Conservation (phyloP, 2,797 vertebrate species). For the Sebastes reedi region DNA sequence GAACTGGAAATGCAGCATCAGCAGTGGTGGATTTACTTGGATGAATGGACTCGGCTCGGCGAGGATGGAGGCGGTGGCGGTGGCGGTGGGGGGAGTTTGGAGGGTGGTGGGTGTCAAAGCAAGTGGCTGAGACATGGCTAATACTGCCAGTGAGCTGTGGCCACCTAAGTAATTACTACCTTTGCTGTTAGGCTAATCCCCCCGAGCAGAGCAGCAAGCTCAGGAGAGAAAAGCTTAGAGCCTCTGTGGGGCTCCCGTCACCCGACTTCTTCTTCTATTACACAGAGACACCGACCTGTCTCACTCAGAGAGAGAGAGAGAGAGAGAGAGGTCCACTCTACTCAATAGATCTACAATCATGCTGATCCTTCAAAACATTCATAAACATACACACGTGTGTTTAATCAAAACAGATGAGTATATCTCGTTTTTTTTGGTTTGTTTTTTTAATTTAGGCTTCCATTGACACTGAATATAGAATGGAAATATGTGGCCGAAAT, state of each 20-base stretch:
- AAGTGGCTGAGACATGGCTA: conserved; percentile 75
- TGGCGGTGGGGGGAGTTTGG: background rate
- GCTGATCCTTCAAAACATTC: background rate
- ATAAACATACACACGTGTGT: background rate
- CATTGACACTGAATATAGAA: background rate
- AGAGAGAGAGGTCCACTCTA: background rate
- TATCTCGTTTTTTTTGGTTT: background rate
- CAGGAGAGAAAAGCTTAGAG: conserved; percentile 49
- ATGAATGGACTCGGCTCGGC: conserved; percentile 62
- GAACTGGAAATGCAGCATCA: conserved; percentile 68
- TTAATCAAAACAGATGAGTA: background rate
- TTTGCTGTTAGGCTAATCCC: conserved; percentile 74
- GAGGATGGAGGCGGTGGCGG: background rate
- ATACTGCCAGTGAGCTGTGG: conserved; percentile 72
- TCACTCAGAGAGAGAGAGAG: conserved; percentile 3
- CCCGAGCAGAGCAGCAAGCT: conserved; percentile 55
- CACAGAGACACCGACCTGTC: conserved; percentile 31
- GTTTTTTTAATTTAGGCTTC: too few species aligned
- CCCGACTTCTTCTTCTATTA: conserved; percentile 44
- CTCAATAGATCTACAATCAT: background rate
- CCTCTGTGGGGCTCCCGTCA: conserved; percentile 30
- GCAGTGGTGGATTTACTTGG: conserved; percentile 75
- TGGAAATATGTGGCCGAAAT: background rate
- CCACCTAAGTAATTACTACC: conserved; percentile 76
- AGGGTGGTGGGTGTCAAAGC: conserved; percentile 70